A percentile compares a stretch with the other conserved stretches of the same genome.
Conservation (phyloP, 2,888 invertebrate genomes). For the Acleris literana region DNA sequence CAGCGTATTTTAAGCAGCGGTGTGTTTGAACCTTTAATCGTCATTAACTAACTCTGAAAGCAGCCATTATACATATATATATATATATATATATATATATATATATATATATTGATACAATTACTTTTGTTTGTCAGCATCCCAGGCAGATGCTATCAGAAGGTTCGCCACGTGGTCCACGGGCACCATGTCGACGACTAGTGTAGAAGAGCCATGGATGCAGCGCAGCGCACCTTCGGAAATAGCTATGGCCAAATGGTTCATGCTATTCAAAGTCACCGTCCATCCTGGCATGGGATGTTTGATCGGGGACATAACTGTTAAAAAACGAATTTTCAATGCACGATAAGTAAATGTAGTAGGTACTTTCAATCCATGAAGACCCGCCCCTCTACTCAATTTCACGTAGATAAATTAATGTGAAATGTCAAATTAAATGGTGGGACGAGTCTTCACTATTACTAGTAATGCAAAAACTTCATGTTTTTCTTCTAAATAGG, state of each 20-base stretch:
- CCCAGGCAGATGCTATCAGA: constrained; percentile 16
- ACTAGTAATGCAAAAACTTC: background rate
- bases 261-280: constrained; percentile 2
- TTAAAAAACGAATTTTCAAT: background rate
- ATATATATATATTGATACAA: background rate
- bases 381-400: no score
- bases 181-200: constrained; percentile 2
- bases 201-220: background rate
- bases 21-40: no score
- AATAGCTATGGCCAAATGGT: background rate
- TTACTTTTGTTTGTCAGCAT: constrained; percentile 11
- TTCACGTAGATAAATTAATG: no score
- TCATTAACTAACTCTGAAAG: no score
- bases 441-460: background rate
- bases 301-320: constrained; percentile 10
- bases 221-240: constrained; percentile 7
- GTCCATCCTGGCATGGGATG: constrained; percentile 17
- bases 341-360: background rate
- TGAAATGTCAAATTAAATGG: no score
- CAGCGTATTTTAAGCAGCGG: no score
- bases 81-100: no score
- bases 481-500: background rate
- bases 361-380: background rate
- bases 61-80: background rate
- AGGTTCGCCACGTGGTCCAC: constrained; percentile 20